phyloP scores from a whole-genome alignment of 2,797 vertebrate genomes.

The Danio kyathit region DNA sequence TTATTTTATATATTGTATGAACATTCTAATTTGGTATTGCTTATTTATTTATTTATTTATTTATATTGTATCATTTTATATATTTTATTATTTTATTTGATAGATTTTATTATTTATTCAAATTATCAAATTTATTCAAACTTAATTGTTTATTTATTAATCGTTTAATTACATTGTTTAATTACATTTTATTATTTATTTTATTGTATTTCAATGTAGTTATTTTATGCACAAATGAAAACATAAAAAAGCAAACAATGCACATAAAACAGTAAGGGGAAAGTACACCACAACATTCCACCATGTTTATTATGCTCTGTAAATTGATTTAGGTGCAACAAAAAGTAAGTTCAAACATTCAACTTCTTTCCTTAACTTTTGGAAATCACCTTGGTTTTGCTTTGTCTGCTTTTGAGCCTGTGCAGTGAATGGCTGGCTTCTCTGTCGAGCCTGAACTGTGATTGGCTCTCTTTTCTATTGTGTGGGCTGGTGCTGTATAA shows the following conservation, averaged over 20 bases:
- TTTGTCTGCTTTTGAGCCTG: neutral
- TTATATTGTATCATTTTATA: too few species aligned
- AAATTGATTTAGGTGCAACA: neutral
- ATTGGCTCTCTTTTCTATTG: constrained; percentile 69
- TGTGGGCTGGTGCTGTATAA: constrained; percentile 69
- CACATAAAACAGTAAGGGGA: neutral
- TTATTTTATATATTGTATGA: neutral
- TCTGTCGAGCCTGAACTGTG: constrained; percentile 29
- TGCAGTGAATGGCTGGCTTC: too few species aligned
- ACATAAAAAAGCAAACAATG: neutral
- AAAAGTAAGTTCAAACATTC: neutral
- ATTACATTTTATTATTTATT: neutral
- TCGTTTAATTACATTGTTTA: too few species aligned
- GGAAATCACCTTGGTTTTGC: neutral
- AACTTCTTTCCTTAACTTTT: neutral
- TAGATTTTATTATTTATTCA: neutral
- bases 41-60: neutral
- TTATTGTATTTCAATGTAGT: too few species aligned
- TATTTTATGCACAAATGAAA: neutral
- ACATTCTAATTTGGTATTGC: too few species aligned
- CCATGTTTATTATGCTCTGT: neutral
- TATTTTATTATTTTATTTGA: neutral
- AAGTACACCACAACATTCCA: neutral
- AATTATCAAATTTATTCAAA: too few species aligned
- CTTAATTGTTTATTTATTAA: too few species aligned